Evolutionary conservation across 2,888 invertebrate species (phyloP), one percentile per base, ranked within the genome.

Genomic region (Yponomeuta cagnagella): DNA sequence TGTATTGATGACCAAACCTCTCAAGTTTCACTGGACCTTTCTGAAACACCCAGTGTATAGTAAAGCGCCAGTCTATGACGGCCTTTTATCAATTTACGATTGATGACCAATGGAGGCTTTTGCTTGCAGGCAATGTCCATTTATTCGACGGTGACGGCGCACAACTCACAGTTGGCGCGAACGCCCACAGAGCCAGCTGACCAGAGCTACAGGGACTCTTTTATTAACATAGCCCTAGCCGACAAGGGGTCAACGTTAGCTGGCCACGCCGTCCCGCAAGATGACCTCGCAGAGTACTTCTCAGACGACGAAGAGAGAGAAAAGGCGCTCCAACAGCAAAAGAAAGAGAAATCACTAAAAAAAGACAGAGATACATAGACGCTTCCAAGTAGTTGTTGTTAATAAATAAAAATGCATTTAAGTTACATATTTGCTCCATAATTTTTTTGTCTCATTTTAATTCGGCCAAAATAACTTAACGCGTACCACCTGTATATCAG

Each of bases 51-150:
- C 43, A 8, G 5, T 37, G 37, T 37, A 2, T 37, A 37, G 43
- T 43, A 8, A 43, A 43, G 43, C 6, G 9, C 43, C 43, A 43
- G 43, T 43, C 43, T 43, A 43, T 43, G 43, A 43, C 43, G 6
- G 8, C 43, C 43, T 43, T 43, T 43, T 1, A 43, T 43, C 1
- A 8, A 0, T 43, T 43, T 8, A 43, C 9, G 43, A 43, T 43
- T 43, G 43, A 8, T 8, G 43, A 43, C 43, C 6, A 43, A 43
- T 43, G 5, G 43, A 6, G 43, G 15, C 6, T 58, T 58, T 15
- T 15, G 3, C 52, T 89, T 89, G 31, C 85, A 94, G 94, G 94
- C 94, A 2, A 93, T 94, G 93, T 90, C 94, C 69, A 94, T 94
- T 81, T 94, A 94, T 81, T 92, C 93, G 33, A 92, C 94, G 71